Evolutionary conservation across 2,888 invertebrate species (phyloP), one percentile per base, ranked within the genome.

Genomic region (Hemistola chrysoprasaria): DNA sequence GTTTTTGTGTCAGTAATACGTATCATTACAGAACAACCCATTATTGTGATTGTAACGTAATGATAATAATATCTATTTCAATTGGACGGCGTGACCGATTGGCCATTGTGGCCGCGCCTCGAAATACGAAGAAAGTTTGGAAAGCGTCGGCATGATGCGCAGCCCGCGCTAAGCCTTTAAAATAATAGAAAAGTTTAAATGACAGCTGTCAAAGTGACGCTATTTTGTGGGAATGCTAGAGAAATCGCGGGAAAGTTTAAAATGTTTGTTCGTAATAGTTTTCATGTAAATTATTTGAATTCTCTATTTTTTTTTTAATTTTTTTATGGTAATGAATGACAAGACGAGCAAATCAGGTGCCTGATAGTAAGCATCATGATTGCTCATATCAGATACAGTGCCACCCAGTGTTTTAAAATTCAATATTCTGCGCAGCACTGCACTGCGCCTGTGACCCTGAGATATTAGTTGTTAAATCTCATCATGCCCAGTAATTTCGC

Each of bases 21-120:
- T 54, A 41, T 51, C 30, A 54, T 51, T 54, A 51, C 47, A 28
- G 29, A 11, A 32, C 9, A 29, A 43, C 48, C 64, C 62, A 69
- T 66, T 67, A 71, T 60, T 47, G 59, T 67, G 61, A 65, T 65
- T 59, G 56, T 57, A 56, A 44, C 47, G 42, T 64, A 59, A 62
- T 57, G 60, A 51, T 67, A 62, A 60, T 69, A 64, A 65, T 72
- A 71, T 74, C 69, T 64, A 57, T 71, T 74, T 62, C 68, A 68
- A 71, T 71, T 67, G 69, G 62, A 53, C 53, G 56, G 60, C 54
- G 54, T 47, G 46, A 50, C 59, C 57, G 56, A 57, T 56, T 42
- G 50, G 32, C 39, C 9, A 43, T 38, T 43, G 43, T 34, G 5
- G 30, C 8, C 27, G 22, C 6, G 8, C 10, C 23, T 28, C 32